A percentile compares a stretch with the other conserved stretches of the same genome.
Conservation (phyloP, 2,113 vertebrate species). For the Labeo catla region DNA sequence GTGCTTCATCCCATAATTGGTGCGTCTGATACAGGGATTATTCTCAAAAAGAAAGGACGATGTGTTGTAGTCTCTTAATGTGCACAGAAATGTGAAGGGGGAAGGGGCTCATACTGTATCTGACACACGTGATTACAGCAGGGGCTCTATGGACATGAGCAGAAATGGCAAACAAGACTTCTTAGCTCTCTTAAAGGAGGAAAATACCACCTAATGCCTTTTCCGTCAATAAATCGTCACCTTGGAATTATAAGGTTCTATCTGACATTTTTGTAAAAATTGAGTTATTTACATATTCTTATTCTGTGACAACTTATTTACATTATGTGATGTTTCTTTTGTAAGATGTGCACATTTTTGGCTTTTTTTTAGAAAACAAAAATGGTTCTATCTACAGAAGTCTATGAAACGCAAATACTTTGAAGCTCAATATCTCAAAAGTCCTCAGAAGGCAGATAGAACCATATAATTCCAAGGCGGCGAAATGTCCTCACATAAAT, state of each 20-base stretch:
- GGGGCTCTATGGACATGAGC: not conserved
- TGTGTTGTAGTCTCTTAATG: not conserved
- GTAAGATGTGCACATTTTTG: too few species aligned
- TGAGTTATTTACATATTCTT: too few species aligned
- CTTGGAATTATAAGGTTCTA: too few species aligned
- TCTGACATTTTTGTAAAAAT: too few species aligned
- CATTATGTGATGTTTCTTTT: too few species aligned
- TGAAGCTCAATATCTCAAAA: too few species aligned
- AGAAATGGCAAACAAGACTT: constrained; percentile 7
- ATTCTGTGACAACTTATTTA: too few species aligned
- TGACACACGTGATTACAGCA: not conserved
- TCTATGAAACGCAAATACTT: too few species aligned
- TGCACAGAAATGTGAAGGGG: not conserved
- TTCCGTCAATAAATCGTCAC: not conserved
- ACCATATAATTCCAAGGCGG: too few species aligned
- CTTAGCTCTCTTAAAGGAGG: not conserved
- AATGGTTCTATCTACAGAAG: too few species aligned
- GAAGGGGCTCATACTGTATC: not conserved
- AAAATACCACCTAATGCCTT: not conserved
- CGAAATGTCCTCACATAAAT: not conserved
- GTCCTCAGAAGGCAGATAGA: too few species aligned
- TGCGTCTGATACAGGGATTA: constrained; percentile 10
- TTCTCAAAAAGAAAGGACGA: not conserved
- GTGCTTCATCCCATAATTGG: constrained; percentile 14
- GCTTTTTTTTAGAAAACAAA: too few species aligned